Base-by-base conservation (phyloP, 2,888 invertebrate genomes). In the Ametastegia equiseti region DNA sequence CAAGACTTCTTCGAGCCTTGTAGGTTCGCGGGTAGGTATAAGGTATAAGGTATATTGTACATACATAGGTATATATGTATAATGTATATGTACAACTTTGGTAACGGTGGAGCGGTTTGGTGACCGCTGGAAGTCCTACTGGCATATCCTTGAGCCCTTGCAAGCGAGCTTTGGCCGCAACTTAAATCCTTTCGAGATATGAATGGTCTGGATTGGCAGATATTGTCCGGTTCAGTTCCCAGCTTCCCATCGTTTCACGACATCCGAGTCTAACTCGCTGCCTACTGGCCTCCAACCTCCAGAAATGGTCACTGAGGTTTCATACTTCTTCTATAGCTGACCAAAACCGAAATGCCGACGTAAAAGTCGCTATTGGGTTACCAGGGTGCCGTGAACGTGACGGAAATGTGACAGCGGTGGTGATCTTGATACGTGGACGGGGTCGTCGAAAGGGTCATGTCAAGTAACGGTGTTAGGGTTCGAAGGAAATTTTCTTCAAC, bases 131-230 rank as follows among this genome's bases (percentile, higher is more conserved):
- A 36, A 75, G 81, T 80, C 73, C 75, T n/a, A n/a, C n/a, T 73
- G 65, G 42, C 36, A 47, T 75, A 65, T 54, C 75, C 57, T 47
- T 42, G n/a, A 54, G 45, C 69, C 36, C 42, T 77, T 63, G 60
- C 77, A 42, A n/a, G 30, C 50, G 50, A 75, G 75, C 36, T 75
- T 75, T 54, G n/a, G 19, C 75, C 75, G 75, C 75, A 75, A 75
- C 75, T 75, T 75, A 75, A 75, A 86, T 86, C 83, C 83, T 82
- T 45, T 79, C 57, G 83, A 83, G 87, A 88, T 87, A 87, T 87
- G 87, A 87, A 88, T 87, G 81, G 78, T 82, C 82, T 82, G 83
- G 82, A 86, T 86, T 85, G 86, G 86, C 86, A 84, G 86, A 86
- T 86, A 88, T 86, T 86, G 86, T 86, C 83, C 84, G 36, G 54